These are phyloP conservation scores for Hemibagrus guttatus DNA, from an alignment of 2,797 vertebrate species.

Conservation along the genomic window DNA sequence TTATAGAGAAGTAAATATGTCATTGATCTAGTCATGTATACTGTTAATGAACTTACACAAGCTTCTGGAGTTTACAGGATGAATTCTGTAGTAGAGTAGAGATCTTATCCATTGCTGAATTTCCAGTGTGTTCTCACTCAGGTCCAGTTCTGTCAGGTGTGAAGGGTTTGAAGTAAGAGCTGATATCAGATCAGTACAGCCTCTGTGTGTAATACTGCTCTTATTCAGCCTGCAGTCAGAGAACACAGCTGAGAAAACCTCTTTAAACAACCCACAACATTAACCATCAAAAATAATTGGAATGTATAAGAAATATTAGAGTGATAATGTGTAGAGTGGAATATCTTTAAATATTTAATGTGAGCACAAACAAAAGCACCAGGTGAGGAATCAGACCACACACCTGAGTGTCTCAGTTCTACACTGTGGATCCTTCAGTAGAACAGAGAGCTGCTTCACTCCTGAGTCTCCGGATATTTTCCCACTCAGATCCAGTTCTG, in stretches of 20 bases:
- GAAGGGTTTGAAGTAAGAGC: too few species aligned
- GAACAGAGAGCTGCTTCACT: neutral
- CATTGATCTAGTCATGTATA: neutral
- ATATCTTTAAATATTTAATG: neutral
- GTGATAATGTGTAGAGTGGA: too few species aligned
- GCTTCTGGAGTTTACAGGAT: neutral
- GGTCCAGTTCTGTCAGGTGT: too few species aligned
- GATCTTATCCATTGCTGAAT: neutral
- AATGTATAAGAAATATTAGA: too few species aligned
- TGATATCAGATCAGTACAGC: too few species aligned
- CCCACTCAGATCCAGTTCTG: neutral
- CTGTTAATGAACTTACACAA: neutral
- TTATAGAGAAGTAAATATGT: neutral
- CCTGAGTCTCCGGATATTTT: neutral
- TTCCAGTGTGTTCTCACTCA: too few species aligned
- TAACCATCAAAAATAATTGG: too few species aligned
- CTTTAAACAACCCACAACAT: too few species aligned
- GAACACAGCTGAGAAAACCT: neutral
- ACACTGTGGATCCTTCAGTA: constrained; percentile 3
- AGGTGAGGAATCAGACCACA: neutral
- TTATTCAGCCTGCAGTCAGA: neutral
- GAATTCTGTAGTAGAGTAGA: neutral
- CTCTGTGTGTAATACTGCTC: too few species aligned
- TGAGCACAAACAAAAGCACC: neutral
- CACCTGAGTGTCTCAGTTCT: neutral